A percentile compares a stretch with the other conserved stretches of the same genome.
phyloP scores from a whole-genome alignment of 2,113 vertebrate genomes.

The Colaptes auratus region DNA sequence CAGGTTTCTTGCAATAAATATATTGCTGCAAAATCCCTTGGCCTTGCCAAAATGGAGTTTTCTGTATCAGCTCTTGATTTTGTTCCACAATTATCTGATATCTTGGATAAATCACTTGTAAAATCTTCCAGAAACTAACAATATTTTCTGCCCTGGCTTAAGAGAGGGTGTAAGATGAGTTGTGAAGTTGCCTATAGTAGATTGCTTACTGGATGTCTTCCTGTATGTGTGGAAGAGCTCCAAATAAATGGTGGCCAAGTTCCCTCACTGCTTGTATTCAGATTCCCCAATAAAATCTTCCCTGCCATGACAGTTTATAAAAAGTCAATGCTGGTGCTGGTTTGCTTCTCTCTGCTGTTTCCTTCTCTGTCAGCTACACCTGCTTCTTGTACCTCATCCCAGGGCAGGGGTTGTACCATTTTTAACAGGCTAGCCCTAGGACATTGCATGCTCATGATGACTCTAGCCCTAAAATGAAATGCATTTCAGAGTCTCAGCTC shows the following conservation, averaged over 20 bases:
- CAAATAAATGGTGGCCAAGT: not conserved
- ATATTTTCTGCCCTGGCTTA: not conserved
- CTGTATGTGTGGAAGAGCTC: not conserved
- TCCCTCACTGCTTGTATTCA: not conserved
- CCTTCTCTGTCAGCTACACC: not conserved
- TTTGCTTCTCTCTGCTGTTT: not conserved
- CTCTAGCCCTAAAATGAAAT: not conserved
- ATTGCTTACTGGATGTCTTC: not conserved
- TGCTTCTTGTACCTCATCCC: not conserved
- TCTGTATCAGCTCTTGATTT: slow-evolving; percentile 1
- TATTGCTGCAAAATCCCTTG: not conserved
- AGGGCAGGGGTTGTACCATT: not conserved
- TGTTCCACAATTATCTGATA: not conserved
- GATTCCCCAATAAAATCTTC: not conserved
- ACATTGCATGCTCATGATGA: not conserved
- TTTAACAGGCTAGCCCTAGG: not conserved
- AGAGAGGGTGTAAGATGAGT: not conserved
- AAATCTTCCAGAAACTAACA: slow-evolving; percentile 1
- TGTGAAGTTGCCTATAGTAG: not conserved
- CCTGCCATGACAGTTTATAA: not conserved
- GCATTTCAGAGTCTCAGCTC: not conserved
- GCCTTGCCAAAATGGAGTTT: slow-evolving; percentile 1
- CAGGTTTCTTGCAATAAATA: slow-evolving; percentile 20
- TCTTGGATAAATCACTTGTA: not conserved
- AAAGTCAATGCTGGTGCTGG: not conserved